Base-by-base conservation (phyloP, 2,113 vertebrate genomes). In the Trogon surrucura region DNA sequence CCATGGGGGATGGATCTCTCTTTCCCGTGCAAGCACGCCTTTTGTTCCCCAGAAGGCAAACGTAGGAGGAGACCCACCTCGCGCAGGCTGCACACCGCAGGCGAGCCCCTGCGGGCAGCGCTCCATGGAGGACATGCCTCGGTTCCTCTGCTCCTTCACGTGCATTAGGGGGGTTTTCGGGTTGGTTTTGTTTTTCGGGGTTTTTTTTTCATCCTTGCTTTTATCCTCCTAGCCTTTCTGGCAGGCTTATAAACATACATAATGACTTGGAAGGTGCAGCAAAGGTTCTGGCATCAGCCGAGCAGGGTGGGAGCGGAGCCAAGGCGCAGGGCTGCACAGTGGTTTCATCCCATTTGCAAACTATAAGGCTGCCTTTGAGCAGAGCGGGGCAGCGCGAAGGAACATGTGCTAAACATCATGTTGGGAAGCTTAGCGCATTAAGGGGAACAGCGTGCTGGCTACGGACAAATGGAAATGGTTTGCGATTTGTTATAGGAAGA, bases 301-400 rank as follows among this genome's bases (percentile, higher is more conserved):
- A 67, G 79, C 13, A n/a, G 10, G 30, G 80, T 29, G 86, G 86
- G 88, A 83, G 81, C 48, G 0, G 23, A 86, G 96, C 93, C 94
- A 93, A 86, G 93, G 51, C 47, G 77, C 65, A 26, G 67, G 86
- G 83, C 91, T 79, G 44, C 71, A n/a, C 88, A 4, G 75, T 71
- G 95, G 93, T 96, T 97, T 95, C 96, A 95, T 81, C 93, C 96
- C 95, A 96, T 97, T 97, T 96, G 96, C 85, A 97, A 95, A 95
- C 90, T 95, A 95, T 88, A 96, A 97, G 92, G 93, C 93, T 82
- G 91, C 71, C 94, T 97, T 98, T 95, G 88, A 97, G 93, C 87
- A 36, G 65, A 80, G 96, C 73, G 88, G 94, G 94, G 88, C 72
- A 90, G 67, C 70, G 93, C 77, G 5, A 34, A 74, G 54, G 94